Conservation (phyloP, 1,140 invertebrate genomes). For the Lethrus apterus region DNA sequence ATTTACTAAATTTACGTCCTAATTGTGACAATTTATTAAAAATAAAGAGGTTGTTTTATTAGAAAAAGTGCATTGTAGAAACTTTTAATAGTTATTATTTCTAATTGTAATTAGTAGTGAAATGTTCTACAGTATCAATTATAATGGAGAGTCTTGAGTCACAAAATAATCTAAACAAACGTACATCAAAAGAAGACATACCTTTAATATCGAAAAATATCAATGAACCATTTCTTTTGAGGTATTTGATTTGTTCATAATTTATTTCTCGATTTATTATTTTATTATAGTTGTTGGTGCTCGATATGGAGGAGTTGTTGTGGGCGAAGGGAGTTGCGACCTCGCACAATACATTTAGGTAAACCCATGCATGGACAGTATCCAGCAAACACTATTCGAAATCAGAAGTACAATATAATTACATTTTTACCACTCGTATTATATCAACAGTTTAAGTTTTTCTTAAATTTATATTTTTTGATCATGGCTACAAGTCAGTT, state of each 20-base stretch:
- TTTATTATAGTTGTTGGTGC: slow-evolving; percentile 51
- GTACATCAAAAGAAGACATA: slow-evolving; percentile 55
- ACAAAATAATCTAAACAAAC: slow-evolving; percentile 47
- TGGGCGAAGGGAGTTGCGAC: slow-evolving; percentile 55
- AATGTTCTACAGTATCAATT: no score
- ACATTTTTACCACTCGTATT: slow-evolving; percentile 96
- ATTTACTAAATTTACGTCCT: no score
- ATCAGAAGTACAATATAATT: slow-evolving; percentile 98
- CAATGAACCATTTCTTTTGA: slow-evolving; percentile 46
- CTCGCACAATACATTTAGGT: slow-evolving; percentile 61
- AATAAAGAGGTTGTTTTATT: no score
- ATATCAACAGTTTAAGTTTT: slow-evolving; percentile 98
- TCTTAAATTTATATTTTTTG: slow-evolving; percentile 97
- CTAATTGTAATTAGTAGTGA: no score
- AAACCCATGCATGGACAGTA: slow-evolving; percentile 64
- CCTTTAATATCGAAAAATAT: slow-evolving; percentile 53
- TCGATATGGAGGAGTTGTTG: slow-evolving; percentile 63
- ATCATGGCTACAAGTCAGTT: slow-evolving; percentile 98
- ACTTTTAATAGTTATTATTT: no score
- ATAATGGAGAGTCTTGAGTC: slow-evolving; percentile 42
- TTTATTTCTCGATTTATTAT: no score
- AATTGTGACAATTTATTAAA: no score
- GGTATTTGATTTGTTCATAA: slow-evolving; percentile 41
- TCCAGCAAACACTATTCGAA: slow-evolving; percentile 93
- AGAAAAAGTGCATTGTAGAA: no score